These are phyloP conservation scores for Holacanthus passer DNA, from an alignment of 2,113 vertebrate genomes.

Conservation along the genomic window DNA sequence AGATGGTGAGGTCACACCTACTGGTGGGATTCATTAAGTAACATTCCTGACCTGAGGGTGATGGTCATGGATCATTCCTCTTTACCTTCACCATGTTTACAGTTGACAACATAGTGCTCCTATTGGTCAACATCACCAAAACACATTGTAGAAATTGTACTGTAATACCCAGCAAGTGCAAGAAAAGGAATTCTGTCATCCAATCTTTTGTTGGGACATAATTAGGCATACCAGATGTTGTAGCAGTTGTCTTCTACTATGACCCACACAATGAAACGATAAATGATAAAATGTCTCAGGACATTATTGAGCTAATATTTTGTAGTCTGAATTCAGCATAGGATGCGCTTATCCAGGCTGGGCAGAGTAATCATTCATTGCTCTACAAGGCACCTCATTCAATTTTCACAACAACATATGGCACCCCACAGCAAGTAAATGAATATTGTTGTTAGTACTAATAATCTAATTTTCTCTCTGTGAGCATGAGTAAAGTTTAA, in stretches of 20 bases:
- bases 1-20: too few relatives aligned
- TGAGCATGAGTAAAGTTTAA: slow-evolving; percentile 7
- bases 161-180: neutral
- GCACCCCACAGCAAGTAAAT: neutral
- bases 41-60: too few relatives aligned
- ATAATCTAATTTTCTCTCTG: neutral
- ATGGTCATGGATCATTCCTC: too few relatives aligned
- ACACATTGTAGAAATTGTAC: neutral
- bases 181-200: neutral
- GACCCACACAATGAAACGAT: neutral
- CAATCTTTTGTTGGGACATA: neutral
- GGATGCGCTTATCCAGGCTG: neutral
- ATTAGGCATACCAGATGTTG: neutral
- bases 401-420: neutral
- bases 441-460: neutral
- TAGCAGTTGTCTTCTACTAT: neutral
- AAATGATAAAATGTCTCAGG: neutral
- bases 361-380: neutral
- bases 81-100: too few relatives aligned
- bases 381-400: too few relatives aligned
- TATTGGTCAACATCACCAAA: neutral
- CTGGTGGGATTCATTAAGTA: too few relatives aligned
- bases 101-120: too few relatives aligned
- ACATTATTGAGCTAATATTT: neutral
- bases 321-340: neutral